Percentiles rank a stretch among this genome's conserved stretches.
These are phyloP conservation scores for Caenorhabditis doughertyi DNA, from an alignment of 2,888 invertebrate species.

Conservation along the genomic window DNA sequence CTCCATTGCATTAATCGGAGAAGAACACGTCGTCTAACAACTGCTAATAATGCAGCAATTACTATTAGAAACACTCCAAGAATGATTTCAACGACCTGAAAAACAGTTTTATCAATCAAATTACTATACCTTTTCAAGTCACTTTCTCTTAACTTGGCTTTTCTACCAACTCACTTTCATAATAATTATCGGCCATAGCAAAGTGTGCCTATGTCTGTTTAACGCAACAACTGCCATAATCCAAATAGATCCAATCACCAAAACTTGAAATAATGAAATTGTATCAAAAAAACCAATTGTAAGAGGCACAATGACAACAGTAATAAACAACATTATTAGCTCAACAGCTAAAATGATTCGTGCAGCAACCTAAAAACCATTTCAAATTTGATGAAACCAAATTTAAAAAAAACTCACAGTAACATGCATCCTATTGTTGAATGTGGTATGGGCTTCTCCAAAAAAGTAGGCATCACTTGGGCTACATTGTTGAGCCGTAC, in stretches of 20 bases:
- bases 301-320: constrained; percentile 65
- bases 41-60: constrained; percentile 64
- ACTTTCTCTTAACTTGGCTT: background rate
- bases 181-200: constrained; percentile 70
- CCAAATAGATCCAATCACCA: constrained; percentile 66
- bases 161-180: constrained; percentile 60
- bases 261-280: constrained; percentile 62
- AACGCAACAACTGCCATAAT: constrained; percentile 64
- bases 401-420: constrained; percentile 51
- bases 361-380: constrained; percentile 63
- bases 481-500: constrained; percentile 66
- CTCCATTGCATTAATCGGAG: constrained; percentile 71
- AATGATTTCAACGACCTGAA: constrained; percentile 67
- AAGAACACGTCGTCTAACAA: constrained; percentile 57
- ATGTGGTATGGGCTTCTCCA: constrained; percentile 64
- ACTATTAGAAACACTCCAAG: constrained; percentile 67
- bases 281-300: constrained; percentile 72
- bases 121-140: no score
- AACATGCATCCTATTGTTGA: constrained; percentile 64
- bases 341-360: constrained; percentile 64
- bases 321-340: constrained; percentile 62
- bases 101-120: no score
- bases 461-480: constrained; percentile 64
- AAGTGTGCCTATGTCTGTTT: constrained; percentile 52
- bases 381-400: background rate